Percentiles rank a stretch among this genome's conserved stretches.
Evolutionary conservation across 2,888 invertebrate species (phyloP).

Genomic region (Eulithis prunata): DNA sequence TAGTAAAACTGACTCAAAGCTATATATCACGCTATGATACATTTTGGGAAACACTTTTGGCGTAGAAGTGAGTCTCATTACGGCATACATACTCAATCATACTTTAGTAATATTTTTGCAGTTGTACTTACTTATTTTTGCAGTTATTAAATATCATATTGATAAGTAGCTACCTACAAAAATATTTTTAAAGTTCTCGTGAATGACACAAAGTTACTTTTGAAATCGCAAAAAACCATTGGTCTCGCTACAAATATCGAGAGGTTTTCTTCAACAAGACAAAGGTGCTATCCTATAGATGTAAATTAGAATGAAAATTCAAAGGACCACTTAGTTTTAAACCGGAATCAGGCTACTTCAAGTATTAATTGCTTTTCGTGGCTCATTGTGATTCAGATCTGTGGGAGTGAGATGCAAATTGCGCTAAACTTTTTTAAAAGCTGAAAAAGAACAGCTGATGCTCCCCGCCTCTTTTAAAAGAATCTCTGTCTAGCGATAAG

Average conservation of each 20-base stretch:
- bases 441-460: slow-evolving; percentile 21
- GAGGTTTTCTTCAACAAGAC: slow-evolving; percentile 25
- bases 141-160: no score
- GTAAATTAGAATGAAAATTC: slow-evolving; percentile 75
- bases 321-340: slow-evolving; percentile 80
- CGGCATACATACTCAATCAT: no score
- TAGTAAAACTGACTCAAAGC: no score
- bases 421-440: slow-evolving; percentile 65
- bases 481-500: no score
- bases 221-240: neutral
- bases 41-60: no score
- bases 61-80: no score
- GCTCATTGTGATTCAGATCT: slow-evolving; percentile 81
- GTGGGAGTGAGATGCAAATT: slow-evolving; percentile 79
- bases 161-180: no score
- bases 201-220: neutral
- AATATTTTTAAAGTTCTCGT: no score
- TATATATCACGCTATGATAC: no score
- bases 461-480: no score
- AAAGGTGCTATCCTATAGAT: slow-evolving; percentile 57
- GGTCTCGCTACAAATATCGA: neutral
- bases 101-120: no score
- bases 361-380: slow-evolving; percentile 83
- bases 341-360: slow-evolving; percentile 78
- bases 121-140: no score